Base-by-base conservation (phyloP, 2,113 vertebrate genomes). In the Sorex araneus region DNA sequence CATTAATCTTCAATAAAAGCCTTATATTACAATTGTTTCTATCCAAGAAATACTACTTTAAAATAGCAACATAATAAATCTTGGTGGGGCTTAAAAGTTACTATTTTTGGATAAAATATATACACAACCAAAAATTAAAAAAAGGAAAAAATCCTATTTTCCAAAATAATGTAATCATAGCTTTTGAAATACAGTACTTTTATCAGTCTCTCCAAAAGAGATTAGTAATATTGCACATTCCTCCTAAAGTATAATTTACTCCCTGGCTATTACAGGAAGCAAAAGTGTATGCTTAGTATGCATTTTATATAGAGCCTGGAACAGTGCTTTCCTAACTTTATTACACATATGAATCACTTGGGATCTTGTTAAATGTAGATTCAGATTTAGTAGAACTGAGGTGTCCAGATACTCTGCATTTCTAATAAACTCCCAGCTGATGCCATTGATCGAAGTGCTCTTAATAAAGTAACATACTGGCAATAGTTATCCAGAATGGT, bases 1-100 rank as follows among this genome's bases (percentile, higher is more conserved):
- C 84, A 91, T 95, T 92, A 92, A 87, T 95, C 60, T 16, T 85
- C 77, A 82, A 85, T 45, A 92, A 96, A 94, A 71, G 15, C 57
- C 71, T 30, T 79, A 30, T 36, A 76, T 27, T 73, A 19, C 18
- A 75, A 57, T 89, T 77, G 7, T 87, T 92, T 89, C 74, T 92
- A 66, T 64, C 57, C 66, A 79, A 94, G 87, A 60, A 15, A 50
- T 74, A 36, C 32, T 84, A 83, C 28, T 92, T 92, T 90, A 93
- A 92, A 82, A 36, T 73, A 89, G 90, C 63, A 91, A 69, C 66
- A 43, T 87, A 92, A 96, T 73, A 11, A 71, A 87, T 92, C 8
- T 90, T 89, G 75, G 6, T 36, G 84, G 8, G 32, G 63, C 30
- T 84, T 94, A 82, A 84, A 84, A 54, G 18, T 84, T 77, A 69